Conservation (phyloP, 2,797 vertebrate genomes). For the Microtus californicus region DNA sequence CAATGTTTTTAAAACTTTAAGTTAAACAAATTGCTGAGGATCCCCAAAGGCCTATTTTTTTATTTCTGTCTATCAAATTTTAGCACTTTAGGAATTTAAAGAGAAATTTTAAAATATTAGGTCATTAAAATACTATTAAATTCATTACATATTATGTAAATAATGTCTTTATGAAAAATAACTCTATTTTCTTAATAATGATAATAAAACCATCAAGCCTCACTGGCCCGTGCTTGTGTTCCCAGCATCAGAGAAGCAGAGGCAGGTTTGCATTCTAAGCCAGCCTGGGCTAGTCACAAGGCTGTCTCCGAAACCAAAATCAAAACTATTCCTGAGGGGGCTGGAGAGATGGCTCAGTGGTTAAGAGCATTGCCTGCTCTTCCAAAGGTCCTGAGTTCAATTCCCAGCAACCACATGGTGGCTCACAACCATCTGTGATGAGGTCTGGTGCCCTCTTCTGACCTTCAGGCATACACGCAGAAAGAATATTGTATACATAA, state of each 20-base stretch:
- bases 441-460: too few relatives aligned
- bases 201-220: background rate
- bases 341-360: too few relatives aligned
- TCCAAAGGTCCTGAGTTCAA: too few relatives aligned
- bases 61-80: slow-evolving; percentile 11
- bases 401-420: too few relatives aligned
- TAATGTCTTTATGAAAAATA: slow-evolving; percentile 25
- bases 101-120: slow-evolving; percentile 15
- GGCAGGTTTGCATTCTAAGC: background rate
- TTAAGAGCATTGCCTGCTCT: too few relatives aligned
- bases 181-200: slow-evolving; percentile 22
- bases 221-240: background rate
- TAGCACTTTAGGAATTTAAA: slow-evolving; percentile 38
- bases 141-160: background rate
- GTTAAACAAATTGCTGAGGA: background rate
- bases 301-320: background rate
- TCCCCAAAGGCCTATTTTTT: background rate
- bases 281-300: background rate
- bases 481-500: too few relatives aligned
- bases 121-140: slow-evolving; percentile 8
- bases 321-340: background rate
- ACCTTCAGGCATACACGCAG: too few relatives aligned
- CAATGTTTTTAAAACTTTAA: background rate
- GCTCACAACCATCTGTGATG: too few relatives aligned
- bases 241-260: background rate